phyloP scores from a whole-genome alignment of 2,113 vertebrate species.

The Oxyruncus cristatus region DNA sequence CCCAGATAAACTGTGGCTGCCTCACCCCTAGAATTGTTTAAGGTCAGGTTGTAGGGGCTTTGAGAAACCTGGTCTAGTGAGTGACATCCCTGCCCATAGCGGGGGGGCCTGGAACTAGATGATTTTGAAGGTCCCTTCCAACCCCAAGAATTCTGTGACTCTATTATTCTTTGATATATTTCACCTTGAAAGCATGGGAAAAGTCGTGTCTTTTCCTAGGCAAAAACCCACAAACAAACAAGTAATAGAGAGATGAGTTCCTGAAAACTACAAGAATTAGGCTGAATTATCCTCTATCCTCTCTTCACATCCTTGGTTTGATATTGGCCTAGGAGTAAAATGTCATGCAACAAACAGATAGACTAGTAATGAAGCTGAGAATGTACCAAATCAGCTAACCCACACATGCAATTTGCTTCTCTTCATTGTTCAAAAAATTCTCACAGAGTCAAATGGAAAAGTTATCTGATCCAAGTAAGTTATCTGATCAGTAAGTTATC shows the following conservation, averaged over 20 bases:
- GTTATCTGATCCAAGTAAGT: neutral
- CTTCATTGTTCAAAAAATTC: conserved; percentile 38
- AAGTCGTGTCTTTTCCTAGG: neutral
- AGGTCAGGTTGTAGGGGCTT: neutral
- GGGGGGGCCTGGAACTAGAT: neutral
- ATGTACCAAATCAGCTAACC: neutral
- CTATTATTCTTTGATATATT: neutral
- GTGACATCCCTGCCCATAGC: neutral
- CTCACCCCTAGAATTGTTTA: neutral
- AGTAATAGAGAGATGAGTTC: neutral
- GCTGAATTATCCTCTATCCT: neutral
- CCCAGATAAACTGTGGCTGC: neutral
- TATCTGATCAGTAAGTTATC: too few relatives aligned
- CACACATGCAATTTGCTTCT: conserved; percentile 29
- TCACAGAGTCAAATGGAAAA: conserved; percentile 28
- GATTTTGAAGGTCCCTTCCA: neutral
- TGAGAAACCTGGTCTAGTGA: neutral
- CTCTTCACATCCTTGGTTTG: neutral
- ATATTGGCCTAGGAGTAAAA: neutral
- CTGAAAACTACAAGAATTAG: neutral
- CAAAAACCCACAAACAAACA: neutral
- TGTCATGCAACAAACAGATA: neutral
- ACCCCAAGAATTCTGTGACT: neutral
- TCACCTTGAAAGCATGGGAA: neutral
- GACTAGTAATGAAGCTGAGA: neutral